Evolutionary conservation across 2,888 invertebrate genomes (phyloP).

Genomic region (Patella ulyssiponensis): DNA sequence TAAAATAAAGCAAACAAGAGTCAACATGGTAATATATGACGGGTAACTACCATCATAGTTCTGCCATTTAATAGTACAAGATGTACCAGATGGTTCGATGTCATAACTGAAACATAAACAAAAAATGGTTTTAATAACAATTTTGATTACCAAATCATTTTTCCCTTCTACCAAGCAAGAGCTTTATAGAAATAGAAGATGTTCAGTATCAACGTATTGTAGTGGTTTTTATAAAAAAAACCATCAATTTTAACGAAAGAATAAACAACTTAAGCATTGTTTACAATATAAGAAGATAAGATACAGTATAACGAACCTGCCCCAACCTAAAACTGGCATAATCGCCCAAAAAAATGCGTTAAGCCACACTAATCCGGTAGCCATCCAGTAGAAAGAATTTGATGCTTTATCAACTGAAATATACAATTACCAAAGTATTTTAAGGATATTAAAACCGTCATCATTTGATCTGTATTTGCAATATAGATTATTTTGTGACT

Average conservation of each 20-base stretch:
- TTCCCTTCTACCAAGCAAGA: too few species aligned
- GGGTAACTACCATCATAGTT: constrained; percentile 45
- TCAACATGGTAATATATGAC: constrained; percentile 53
- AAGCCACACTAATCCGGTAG: constrained; percentile 23
- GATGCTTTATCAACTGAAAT: constrained; percentile 9
- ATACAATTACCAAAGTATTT: not conserved
- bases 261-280: too few species aligned
- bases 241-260: too few species aligned
- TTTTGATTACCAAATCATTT: too few species aligned
- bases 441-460: too few species aligned
- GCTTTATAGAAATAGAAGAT: too few species aligned
- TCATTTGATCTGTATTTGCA: too few species aligned
- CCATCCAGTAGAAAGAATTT: constrained; percentile 33
- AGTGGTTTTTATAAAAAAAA: too few species aligned
- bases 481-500: too few species aligned
- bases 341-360: constrained; percentile 54
- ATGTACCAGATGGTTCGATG: constrained; percentile 52
- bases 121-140: too few species aligned
- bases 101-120: constrained; percentile 39
- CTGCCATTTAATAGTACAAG: constrained; percentile 52
- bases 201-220: too few species aligned
- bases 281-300: too few species aligned
- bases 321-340: constrained; percentile 62
- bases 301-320: constrained; percentile 37
- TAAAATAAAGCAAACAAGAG: constrained; percentile 52